phyloP scores from a whole-genome alignment of 1,140 invertebrate species.

The Drosophila lacertosa region DNA sequence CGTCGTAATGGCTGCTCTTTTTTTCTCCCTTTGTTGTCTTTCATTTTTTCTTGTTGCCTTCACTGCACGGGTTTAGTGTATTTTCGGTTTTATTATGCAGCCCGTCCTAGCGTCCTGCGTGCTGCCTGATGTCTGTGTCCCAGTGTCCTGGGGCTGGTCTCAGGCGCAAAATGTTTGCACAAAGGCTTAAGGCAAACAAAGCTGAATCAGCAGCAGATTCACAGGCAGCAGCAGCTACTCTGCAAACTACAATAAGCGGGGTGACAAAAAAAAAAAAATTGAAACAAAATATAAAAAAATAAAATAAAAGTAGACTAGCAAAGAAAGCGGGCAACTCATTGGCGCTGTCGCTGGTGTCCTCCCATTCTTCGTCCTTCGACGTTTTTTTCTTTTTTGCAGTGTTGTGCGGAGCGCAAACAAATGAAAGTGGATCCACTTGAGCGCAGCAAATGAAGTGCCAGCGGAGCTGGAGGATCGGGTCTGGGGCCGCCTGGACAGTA shows the following conservation, averaged over 20 bases:
- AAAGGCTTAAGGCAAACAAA: constrained; percentile 83
- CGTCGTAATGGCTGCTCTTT: constrained; percentile 48
- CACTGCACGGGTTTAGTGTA: constrained; percentile 56
- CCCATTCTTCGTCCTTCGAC: constrained; percentile 9
- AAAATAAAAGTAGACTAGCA: constrained; percentile 30
- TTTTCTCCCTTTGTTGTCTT: constrained; percentile 34
- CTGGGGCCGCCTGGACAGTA: constrained; percentile 57
- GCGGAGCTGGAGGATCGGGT: constrained; percentile 40
- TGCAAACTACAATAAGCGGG: constrained; percentile 66
- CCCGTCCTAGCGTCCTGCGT: constrained; percentile 38
- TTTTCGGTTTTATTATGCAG: constrained; percentile 70
- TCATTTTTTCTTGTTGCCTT: neutral
- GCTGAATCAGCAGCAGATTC: constrained; percentile 74
- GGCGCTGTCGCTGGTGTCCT: constrained; percentile 26
- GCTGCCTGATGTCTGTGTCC: constrained; percentile 12
- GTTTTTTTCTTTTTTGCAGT: constrained; percentile 30
- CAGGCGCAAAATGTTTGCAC: constrained; percentile 81
- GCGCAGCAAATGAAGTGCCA: constrained; percentile 80
- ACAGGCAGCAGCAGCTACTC: constrained; percentile 54
- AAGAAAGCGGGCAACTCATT: constrained; percentile 56
- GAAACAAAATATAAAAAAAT: constrained; percentile 22
- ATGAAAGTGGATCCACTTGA: constrained; percentile 83
- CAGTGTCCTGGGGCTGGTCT: constrained; percentile 42
- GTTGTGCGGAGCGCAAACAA: constrained; percentile 69
- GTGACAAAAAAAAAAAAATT: constrained; percentile 60